Conservation (phyloP, 1,140 invertebrate species). For the Drosophila parvula region DNA sequence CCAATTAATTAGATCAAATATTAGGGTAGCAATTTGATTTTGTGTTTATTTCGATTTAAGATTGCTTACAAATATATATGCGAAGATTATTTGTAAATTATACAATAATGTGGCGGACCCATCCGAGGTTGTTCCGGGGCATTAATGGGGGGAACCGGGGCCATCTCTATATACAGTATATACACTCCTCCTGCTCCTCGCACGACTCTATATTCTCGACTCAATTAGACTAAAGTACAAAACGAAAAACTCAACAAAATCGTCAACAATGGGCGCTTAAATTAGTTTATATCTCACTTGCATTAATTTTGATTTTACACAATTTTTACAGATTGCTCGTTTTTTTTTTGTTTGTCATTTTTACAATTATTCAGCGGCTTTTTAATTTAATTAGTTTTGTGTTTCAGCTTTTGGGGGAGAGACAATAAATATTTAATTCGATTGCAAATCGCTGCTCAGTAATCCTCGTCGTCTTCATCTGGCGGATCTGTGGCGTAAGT, state of each 20-base stretch:
- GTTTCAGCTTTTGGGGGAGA: slow-evolving; percentile 43
- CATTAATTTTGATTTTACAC: slow-evolving; percentile 31
- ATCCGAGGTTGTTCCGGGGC: slow-evolving; percentile 31
- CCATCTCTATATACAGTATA: slow-evolving; percentile 78
- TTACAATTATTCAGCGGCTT: slow-evolving; percentile 31
- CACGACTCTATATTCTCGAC: slow-evolving; percentile 14
- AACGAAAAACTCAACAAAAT: slow-evolving; percentile 80
- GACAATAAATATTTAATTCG: slow-evolving; percentile 74
- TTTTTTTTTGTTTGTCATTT: slow-evolving; percentile 4
- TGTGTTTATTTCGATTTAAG: slow-evolving; percentile 66
- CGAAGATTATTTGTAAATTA: slow-evolving; percentile 76
- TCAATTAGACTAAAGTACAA: slow-evolving; percentile 71
- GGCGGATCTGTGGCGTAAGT: slow-evolving; percentile 87
- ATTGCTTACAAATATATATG: slow-evolving; percentile 67
- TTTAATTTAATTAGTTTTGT: slow-evolving; percentile 66
- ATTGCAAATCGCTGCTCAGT: slow-evolving; percentile 59
- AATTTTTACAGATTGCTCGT: slow-evolving; percentile 43
- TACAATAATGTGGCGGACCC: slow-evolving; percentile 63
- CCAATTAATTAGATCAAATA: slow-evolving; percentile 41
- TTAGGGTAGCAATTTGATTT: slow-evolving; percentile 58
- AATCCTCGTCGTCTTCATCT: slow-evolving; percentile 84
- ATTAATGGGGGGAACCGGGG: slow-evolving; percentile 28
- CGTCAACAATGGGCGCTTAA: slow-evolving; percentile 72
- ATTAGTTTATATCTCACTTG: slow-evolving; percentile 54
- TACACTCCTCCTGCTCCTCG: slow-evolving; percentile 45